phyloP scores from a whole-genome alignment of 92 coral and sea anemone species.

The Siderastrea siderea region DNA sequence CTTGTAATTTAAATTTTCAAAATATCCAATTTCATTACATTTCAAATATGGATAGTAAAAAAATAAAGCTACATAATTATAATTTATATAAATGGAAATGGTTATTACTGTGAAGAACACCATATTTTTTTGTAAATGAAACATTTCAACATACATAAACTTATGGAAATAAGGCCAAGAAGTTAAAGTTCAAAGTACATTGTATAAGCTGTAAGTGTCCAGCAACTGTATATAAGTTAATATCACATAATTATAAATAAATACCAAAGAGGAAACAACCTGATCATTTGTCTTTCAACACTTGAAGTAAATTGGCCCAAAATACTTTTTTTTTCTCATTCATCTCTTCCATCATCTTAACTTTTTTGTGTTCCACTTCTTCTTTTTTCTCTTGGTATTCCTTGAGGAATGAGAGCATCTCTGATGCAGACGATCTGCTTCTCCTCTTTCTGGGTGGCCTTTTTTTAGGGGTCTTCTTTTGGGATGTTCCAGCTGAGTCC shows the following conservation, averaged over 20 bases:
- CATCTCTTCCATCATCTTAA: constrained; percentile 28
- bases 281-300: neutral
- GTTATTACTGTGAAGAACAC: neutral
- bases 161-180: neutral
- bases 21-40: neutral
- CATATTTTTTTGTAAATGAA: neutral
- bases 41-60: neutral
- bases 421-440: constrained; percentile 53
- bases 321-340: constrained; percentile 24
- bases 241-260: no score
- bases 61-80: neutral
- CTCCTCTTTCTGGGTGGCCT: constrained; percentile 45
- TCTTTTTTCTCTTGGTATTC: constrained; percentile 44
- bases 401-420: constrained; percentile 46
- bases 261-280: neutral
- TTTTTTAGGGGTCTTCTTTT: constrained; percentile 47
- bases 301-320: constrained; percentile 7
- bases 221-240: neutral
- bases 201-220: neutral
- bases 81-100: neutral
- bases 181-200: neutral
- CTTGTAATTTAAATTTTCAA: neutral
- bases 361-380: constrained; percentile 34
- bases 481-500: neutral
- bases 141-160: neutral